A percentile compares a stretch with the other conserved stretches of the same genome.
phyloP scores from a whole-genome alignment of 2,113 vertebrate species.

The Ranitomeya imitator region DNA sequence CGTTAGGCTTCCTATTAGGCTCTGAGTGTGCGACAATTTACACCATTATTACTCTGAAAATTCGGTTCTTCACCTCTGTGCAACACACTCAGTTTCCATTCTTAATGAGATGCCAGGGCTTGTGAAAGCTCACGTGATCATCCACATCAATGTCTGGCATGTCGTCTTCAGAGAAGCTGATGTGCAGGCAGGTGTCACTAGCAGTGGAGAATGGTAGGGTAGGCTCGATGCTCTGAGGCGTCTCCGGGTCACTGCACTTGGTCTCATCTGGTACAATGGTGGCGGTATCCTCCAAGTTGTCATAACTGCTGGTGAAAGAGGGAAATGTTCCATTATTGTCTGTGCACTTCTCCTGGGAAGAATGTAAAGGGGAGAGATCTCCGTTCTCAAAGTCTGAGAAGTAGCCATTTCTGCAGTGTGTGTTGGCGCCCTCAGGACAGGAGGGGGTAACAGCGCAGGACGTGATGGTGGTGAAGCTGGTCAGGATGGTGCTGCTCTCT shows the following conservation, averaged over 20 bases:
- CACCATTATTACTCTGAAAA: too few relatives aligned
- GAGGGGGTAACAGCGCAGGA: conserved; percentile 71
- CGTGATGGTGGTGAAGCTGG: conserved; percentile 73
- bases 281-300: conserved; percentile 46
- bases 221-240: conserved; percentile 56
- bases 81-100: conserved; percentile 22
- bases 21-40: too few relatives aligned
- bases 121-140: rapidly evolving
- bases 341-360: conserved; percentile 67
- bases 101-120: conserved; percentile 49
- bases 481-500: conserved; percentile 56
- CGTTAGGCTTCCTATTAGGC: too few relatives aligned
- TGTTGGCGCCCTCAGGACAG: conserved; percentile 71
- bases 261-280: neutral
- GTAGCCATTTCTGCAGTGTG: conserved; percentile 61
- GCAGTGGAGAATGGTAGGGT: conserved; percentile 66
- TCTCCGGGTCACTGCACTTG: neutral
- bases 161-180: conserved; percentile 85
- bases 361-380: conserved; percentile 69
- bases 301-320: conserved; percentile 67
- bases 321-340: conserved; percentile 64
- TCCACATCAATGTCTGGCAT: conserved; percentile 71
- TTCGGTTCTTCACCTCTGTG: neutral
- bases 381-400: conserved; percentile 70
- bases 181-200: conserved; percentile 81